Evolutionary conservation across 2,888 invertebrate species (phyloP).

Genomic region (Macrostomum cliftonense): DNA sequence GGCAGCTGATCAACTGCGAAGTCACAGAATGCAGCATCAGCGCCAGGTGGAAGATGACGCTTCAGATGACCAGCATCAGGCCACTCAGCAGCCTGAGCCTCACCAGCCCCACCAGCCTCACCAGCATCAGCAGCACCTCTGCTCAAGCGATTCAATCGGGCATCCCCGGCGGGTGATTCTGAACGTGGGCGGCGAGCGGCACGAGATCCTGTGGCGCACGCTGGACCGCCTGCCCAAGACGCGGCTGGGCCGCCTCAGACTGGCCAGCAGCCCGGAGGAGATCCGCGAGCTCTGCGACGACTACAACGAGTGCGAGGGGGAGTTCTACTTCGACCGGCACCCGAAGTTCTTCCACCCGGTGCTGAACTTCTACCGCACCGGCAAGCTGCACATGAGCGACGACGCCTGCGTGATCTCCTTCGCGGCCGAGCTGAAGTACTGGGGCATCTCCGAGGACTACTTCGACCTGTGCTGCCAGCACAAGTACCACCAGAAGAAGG

Average conservation of each 20-base stretch:
- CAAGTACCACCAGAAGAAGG: constrained; percentile 9
- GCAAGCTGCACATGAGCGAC: constrained; percentile 87
- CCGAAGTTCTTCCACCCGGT: constrained; percentile 93
- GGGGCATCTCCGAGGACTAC: constrained; percentile 9
- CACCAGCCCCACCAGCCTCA: no score
- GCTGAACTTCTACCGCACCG: constrained; percentile 79
- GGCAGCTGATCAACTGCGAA: no score
- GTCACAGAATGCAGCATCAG: no score
- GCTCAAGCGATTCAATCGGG: no score
- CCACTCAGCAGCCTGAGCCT: no score
- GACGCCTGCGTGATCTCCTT: constrained; percentile 31
- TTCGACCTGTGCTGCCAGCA: constrained; percentile 10
- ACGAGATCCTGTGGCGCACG: constrained; percentile 82
- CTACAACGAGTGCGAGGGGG: constrained; percentile 85
- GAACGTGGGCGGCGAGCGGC: constrained; percentile 83
- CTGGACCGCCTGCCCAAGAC: constrained; percentile 84
- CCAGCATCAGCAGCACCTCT: no score
- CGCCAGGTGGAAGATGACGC: no score
- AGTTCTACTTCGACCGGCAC: constrained; percentile 95
- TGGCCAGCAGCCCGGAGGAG: constrained; percentile 2
- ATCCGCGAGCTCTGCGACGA: constrained; percentile 71
- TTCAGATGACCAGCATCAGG: no score
- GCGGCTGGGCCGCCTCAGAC: constrained; percentile 54
- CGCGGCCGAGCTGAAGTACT: constrained; percentile 7
- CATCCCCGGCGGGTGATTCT: constrained; percentile 54